Percentiles rank a stretch among this genome's conserved stretches.
phyloP scores from a whole-genome alignment of 2,113 vertebrate species.

The Grammomys dolichurus region DNA sequence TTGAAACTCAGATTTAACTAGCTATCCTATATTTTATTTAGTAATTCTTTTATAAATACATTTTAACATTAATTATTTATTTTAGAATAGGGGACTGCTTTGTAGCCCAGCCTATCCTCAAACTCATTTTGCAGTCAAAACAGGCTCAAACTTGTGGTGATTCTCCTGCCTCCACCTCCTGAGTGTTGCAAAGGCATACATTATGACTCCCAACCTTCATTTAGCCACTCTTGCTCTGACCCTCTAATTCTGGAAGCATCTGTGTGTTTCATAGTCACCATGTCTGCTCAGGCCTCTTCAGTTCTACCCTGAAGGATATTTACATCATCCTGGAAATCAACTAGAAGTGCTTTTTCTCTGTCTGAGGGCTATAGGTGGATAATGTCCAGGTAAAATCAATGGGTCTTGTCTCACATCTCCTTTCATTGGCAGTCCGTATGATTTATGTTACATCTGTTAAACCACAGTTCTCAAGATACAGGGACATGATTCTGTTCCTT shows the following conservation, averaged over 20 bases:
- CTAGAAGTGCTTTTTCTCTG: neutral
- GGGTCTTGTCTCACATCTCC: neutral
- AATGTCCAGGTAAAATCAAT: neutral
- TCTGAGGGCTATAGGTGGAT: neutral
- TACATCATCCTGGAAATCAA: neutral
- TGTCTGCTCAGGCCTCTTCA: neutral
- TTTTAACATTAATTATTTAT: neutral
- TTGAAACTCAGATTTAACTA: no score
- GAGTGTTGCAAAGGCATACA: no score
- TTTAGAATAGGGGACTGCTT: neutral
- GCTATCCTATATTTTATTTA: no score
- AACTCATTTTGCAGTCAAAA: neutral
- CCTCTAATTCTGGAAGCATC: neutral
- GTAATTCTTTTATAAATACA: neutral
- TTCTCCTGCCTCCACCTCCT: neutral
- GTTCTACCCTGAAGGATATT: neutral
- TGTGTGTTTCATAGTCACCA: neutral
- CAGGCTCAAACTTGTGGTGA: neutral
- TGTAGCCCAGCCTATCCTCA: neutral
- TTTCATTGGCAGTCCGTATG: neutral
- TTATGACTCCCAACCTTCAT: neutral
- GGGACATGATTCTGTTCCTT: neutral
- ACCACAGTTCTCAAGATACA: neutral
- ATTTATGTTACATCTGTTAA: neutral
- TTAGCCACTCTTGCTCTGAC: neutral